phyloP scores from a whole-genome alignment of 2,888 invertebrate genomes.

The Mythimna impura region DNA sequence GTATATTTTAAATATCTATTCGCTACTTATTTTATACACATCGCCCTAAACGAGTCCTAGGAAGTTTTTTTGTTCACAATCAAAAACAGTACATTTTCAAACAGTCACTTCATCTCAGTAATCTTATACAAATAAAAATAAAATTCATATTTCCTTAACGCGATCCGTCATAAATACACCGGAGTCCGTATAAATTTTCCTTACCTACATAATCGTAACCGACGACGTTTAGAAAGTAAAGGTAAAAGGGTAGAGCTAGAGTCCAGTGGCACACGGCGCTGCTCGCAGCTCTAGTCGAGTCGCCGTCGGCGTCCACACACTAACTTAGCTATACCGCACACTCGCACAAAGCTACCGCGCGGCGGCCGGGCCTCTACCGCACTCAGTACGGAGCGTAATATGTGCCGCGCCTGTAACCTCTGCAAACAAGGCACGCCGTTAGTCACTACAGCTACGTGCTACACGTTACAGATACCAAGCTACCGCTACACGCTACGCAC shows the following conservation, averaged over 20 bases:
- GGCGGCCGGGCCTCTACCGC: slow-evolving; percentile 76
- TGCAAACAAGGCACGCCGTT: slow-evolving; percentile 89
- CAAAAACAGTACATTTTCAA: slow-evolving; percentile 62
- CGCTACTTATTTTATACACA: slow-evolving; percentile 62
- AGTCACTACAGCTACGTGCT: slow-evolving; percentile 65
- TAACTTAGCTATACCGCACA: slow-evolving; percentile 66
- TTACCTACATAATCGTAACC: slow-evolving; percentile 56
- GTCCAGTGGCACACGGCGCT: slow-evolving; percentile 62
- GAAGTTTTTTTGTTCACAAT: slow-evolving; percentile 64
- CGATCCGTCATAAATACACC: slow-evolving; percentile 60
- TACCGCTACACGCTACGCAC: slow-evolving; percentile 59
- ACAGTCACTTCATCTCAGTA: slow-evolving; percentile 64
- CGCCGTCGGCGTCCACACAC: slow-evolving; percentile 55
- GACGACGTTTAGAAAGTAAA: slow-evolving; percentile 54
- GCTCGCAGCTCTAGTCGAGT: slow-evolving; percentile 55
- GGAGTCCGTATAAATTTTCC: slow-evolving; percentile 49
- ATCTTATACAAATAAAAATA: slow-evolving; percentile 65
- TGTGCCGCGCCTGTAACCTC: slow-evolving; percentile 93
- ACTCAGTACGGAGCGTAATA: slow-evolving; percentile 93
- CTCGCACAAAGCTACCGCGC: slow-evolving; percentile 63
- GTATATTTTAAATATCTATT: slow-evolving; percentile 47
- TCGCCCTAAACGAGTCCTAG: slow-evolving; percentile 57
- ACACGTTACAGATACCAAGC: slow-evolving; percentile 59
- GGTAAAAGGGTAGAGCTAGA: slow-evolving; percentile 56
- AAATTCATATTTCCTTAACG: slow-evolving; percentile 57